Evolutionary conservation across 2,797 vertebrate genomes (phyloP), one percentile per base, ranked within the genome.

Genomic region (Helicolenus hilgendorfi): DNA sequence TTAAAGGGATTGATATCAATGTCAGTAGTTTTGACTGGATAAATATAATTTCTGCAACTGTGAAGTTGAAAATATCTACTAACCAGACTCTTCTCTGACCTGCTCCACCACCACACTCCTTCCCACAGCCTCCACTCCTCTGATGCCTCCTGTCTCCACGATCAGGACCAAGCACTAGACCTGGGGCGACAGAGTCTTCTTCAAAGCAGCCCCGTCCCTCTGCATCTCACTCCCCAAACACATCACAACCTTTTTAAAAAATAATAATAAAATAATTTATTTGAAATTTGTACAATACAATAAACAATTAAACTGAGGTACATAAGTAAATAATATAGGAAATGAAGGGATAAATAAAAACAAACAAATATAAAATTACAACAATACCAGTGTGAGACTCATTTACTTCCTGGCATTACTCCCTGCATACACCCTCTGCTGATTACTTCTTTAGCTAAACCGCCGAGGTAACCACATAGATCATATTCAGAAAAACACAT

Each of bases 331-430:
- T 45, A 45, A 45, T 45, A 45, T 2, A 41, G 38, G 38, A 41
- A 41, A 41, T 15, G 6, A 41, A 41, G 38, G 38, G 5, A 41
- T 41, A 41, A 15, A 41, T 41, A 41, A 41, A 38, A 38, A 38
- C 4, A 0, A 38, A 38, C 36, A 41, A 15, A 41, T 41, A 45
- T 45, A 18, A 45, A 45, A 45, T 18, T 45, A 45, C 41, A 45
- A 62, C 26, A 58, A 24, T 22, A 27, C 79, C 13, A n/a, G 1
- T 55, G 15, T 36, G n/a, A 62, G 56, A 15, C 4, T 2, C 49
- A 20, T 38, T 22, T n/a, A 36, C 60, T 84, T 86, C 72, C 93
- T 91, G 94, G 95, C 95, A 95, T 91, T 84, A 96, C n/a, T 91
- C 96, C 10, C 94, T 93, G 41, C 96, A 96, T 27, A 95, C 94